Conservation (phyloP, 2,113 vertebrate species). For the Pygoscelis adeliae region DNA sequence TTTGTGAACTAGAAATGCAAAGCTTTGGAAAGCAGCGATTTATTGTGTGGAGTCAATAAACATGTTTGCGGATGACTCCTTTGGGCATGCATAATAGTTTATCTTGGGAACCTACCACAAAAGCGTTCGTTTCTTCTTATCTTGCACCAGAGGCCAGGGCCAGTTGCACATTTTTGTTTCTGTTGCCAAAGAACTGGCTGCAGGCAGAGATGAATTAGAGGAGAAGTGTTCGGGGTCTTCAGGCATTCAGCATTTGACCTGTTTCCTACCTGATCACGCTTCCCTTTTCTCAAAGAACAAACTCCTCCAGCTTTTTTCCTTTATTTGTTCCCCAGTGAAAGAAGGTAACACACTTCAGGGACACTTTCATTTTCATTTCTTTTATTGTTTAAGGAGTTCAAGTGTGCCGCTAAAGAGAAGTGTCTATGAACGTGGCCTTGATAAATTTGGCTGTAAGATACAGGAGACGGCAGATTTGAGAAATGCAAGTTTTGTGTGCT, state of each 20-base stretch:
- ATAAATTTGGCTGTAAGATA: neutral
- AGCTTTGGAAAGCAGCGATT: conserved; percentile 48
- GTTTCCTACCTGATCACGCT: neutral
- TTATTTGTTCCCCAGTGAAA: neutral
- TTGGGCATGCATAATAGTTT: conserved; percentile 36
- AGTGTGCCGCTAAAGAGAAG: neutral
- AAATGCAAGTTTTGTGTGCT: neutral
- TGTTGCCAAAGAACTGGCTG: neutral
- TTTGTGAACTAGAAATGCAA: conserved; percentile 30
- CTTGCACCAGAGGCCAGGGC: conserved; percentile 25
- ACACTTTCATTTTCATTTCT: neutral
- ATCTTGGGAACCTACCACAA: conserved; percentile 5
- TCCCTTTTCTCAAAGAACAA: neutral
- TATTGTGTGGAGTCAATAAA: conserved; percentile 25
- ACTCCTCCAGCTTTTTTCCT: neutral
- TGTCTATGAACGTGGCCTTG: neutral
- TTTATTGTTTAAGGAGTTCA: neutral
- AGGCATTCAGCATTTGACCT: neutral
- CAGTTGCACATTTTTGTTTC: neutral
- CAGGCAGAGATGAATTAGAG: neutral
- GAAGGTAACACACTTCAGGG: neutral
- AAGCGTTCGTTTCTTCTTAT: conserved; percentile 37
- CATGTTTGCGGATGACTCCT: conserved; percentile 59
- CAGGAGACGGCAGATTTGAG: neutral
- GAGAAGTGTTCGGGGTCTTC: neutral